Conservation (phyloP, 2,888 invertebrate genomes). For the Eudasyphora cyanicolor region DNA sequence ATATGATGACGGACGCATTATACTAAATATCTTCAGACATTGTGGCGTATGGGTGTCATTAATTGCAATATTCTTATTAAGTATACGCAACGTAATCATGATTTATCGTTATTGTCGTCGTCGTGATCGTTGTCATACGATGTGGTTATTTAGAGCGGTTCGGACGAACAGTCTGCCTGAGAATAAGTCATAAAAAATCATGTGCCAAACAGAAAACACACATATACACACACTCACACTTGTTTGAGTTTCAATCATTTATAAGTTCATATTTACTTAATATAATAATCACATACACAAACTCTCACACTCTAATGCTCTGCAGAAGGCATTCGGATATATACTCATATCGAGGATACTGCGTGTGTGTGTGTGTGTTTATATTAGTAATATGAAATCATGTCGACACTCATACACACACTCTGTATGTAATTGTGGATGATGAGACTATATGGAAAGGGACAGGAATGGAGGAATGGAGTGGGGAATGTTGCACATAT, state of each 20-base stretch:
- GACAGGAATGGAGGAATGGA: neutral
- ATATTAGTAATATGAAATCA: neutral
- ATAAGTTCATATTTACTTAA: constrained; percentile 30
- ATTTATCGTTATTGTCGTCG: no score
- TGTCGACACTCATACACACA: neutral
- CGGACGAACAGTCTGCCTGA: neutral
- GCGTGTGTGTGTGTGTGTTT: neutral
- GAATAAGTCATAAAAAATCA: neutral
- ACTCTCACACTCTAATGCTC: constrained; percentile 18
- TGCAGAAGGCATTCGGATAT: constrained; percentile 2
- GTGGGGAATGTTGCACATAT: constrained; percentile 67
- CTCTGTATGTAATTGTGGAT: neutral
- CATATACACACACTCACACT: neutral
- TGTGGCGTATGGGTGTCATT: neutral
- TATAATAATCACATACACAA: constrained; percentile 8
- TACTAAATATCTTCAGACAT: neutral
- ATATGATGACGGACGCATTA: no score
- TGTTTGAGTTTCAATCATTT: constrained; percentile 23
- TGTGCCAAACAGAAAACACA: neutral
- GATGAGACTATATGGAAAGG: neutral
- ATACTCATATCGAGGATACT: neutral
- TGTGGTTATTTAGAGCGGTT: neutral
- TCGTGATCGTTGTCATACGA: no score
- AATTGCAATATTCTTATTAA: constrained; percentile 6
- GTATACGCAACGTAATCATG: constrained; percentile 12